Evolutionary conservation across 2,113 vertebrate genomes (phyloP).

Genomic region (Neogale vison): DNA sequence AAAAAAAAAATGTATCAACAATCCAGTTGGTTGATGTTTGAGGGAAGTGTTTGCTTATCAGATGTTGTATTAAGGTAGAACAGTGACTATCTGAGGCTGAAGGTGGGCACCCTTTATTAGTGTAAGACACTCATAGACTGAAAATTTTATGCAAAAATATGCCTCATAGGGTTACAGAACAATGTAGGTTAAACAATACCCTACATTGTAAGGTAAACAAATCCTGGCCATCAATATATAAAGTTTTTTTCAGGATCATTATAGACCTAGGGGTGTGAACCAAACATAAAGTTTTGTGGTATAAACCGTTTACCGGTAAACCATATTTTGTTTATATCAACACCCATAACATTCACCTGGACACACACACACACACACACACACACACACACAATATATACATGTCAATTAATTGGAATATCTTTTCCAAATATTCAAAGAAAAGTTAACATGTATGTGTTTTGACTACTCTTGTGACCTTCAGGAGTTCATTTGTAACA

Average conservation of each 20-base stretch:
- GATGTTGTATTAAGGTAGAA: not conserved
- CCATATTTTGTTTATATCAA: not conserved
- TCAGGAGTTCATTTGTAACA: not conserved
- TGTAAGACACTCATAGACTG: not conserved
- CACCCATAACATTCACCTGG: not conserved
- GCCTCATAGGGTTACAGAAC: not conserved
- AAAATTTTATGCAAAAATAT: not conserved
- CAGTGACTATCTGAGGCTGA: not conserved
- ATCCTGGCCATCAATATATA: not conserved
- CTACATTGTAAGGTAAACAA: not conserved
- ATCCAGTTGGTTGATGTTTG: not conserved
- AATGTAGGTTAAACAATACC: not conserved
- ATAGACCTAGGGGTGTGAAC: not conserved
- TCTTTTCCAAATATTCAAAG: not conserved
- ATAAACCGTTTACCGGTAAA: not conserved
- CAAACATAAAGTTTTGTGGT: not conserved
- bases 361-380: not conserved
- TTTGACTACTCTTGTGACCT: not conserved
- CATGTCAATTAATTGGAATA: not conserved
- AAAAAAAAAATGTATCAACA: not conserved
- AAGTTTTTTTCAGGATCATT: not conserved
- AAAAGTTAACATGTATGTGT: not conserved
- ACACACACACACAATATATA: not conserved
- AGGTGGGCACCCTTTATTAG: not conserved
- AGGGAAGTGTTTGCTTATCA: not conserved